phyloP scores from a whole-genome alignment of 2,113 vertebrate genomes.

The Pygoscelis adeliae region DNA sequence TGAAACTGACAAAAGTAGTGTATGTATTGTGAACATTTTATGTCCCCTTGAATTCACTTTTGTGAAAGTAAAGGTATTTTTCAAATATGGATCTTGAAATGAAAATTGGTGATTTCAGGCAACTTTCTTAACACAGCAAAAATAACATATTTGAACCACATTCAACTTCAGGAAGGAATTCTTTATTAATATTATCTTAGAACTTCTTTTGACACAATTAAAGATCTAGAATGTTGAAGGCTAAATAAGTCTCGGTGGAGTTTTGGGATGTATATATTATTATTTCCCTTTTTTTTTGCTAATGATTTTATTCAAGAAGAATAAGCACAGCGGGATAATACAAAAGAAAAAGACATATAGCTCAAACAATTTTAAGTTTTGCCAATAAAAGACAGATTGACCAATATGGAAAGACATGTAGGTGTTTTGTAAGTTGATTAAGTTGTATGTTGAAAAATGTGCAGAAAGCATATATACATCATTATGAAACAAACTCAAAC shows the following conservation, averaged over 20 bases:
- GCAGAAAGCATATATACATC: not conserved
- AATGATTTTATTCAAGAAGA: not conserved
- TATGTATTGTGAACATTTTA: not conserved
- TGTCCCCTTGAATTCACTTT: not conserved
- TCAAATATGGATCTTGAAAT: not conserved
- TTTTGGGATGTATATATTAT: not conserved
- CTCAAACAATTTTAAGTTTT: not conserved
- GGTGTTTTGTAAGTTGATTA: not conserved
- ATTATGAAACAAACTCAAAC: not conserved
- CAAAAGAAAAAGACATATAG: not conserved
- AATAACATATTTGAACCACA: not conserved
- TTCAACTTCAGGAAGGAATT: not conserved
- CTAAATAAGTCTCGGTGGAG: not conserved
- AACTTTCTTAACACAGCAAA: not conserved
- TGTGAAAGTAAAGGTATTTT: not conserved
- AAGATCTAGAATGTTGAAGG: not conserved
- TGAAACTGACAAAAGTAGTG: slow-evolving; percentile 17
- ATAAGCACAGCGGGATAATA: not conserved
- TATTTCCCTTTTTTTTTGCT: not conserved
- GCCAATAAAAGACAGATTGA: not conserved
- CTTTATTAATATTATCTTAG: not conserved
- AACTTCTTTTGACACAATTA: not conserved
- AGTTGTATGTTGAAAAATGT: not conserved
- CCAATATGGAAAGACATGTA: not conserved
- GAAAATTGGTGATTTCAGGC: not conserved